These are phyloP conservation scores for Heliconius hortense DNA, from an alignment of 2,888 invertebrate genomes.

Conservation along the genomic window DNA sequence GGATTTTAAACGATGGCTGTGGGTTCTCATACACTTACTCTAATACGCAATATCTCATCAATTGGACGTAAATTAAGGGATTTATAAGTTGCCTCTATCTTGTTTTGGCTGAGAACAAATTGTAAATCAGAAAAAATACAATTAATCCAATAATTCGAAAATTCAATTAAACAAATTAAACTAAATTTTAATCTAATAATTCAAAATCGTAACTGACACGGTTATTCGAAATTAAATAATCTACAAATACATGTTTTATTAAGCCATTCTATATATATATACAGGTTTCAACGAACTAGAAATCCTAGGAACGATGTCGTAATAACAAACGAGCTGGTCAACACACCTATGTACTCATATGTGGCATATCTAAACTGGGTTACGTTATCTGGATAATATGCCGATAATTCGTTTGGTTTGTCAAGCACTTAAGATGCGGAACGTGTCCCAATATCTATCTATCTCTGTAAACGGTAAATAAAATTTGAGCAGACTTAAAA, in stretches of 20 bases:
- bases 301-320: slow-evolving; percentile 28
- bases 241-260: not conserved
- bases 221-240: not conserved
- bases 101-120: too few relatives aligned
- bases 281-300: slow-evolving; percentile 1
- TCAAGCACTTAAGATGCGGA: slow-evolving; percentile 59
- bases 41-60: not conserved
- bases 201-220: not conserved
- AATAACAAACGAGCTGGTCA: slow-evolving; percentile 36
- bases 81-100: not conserved
- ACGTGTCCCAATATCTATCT: slow-evolving; percentile 44
- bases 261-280: not conserved
- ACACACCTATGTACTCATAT: slow-evolving; percentile 37
- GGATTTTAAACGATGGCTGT: too few relatives aligned
- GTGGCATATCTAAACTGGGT: slow-evolving; percentile 61
- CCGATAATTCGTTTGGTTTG: slow-evolving; percentile 70
- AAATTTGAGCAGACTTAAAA: slow-evolving; percentile 13
- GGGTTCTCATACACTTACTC: too few relatives aligned
- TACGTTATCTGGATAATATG: slow-evolving; percentile 65
- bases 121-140: too few relatives aligned
- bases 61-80: not conserved
- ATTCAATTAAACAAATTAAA: too few relatives aligned
- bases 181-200: not conserved
- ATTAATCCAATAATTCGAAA: too few relatives aligned
- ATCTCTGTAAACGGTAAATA: slow-evolving; percentile 36